phyloP scores from a whole-genome alignment of 92 coral and sea anemone species.

The Epizoanthus ramosus region DNA sequence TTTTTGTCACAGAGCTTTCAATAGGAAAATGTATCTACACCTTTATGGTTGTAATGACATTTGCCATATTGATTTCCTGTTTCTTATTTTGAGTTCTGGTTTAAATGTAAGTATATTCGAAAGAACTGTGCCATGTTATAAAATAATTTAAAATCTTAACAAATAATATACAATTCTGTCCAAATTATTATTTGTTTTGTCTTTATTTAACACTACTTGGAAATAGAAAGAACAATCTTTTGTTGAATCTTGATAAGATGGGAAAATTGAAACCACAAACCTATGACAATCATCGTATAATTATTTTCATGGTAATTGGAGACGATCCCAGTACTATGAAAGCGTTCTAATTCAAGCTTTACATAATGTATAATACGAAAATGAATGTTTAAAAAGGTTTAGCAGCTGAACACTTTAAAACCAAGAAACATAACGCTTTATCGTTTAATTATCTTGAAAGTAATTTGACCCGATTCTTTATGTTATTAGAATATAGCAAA shows the following conservation, averaged over 20 bases:
- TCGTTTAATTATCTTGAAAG: neutral
- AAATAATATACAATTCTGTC: neutral
- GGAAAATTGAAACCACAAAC: neutral
- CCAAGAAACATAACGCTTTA: neutral
- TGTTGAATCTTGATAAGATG: neutral
- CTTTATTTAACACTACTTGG: neutral
- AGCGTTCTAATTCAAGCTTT: neutral
- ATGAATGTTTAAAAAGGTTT: neutral
- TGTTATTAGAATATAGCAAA: neutral
- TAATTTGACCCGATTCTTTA: neutral
- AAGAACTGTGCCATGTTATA: too few relatives aligned
- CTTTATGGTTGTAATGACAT: neutral
- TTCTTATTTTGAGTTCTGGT: too few relatives aligned
- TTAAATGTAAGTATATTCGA: too few relatives aligned
- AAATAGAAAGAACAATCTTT: neutral
- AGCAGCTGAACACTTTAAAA: neutral
- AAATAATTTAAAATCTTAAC: too few relatives aligned
- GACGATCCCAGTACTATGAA: neutral
- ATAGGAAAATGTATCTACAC: neutral
- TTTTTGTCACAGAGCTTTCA: neutral
- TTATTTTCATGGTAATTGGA: neutral
- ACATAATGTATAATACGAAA: neutral
- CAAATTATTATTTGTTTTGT: neutral
- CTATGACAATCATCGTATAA: neutral
- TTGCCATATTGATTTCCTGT: too few relatives aligned